Base-by-base conservation (phyloP, 1,140 invertebrate species). In the Antheraea mylitta region DNA sequence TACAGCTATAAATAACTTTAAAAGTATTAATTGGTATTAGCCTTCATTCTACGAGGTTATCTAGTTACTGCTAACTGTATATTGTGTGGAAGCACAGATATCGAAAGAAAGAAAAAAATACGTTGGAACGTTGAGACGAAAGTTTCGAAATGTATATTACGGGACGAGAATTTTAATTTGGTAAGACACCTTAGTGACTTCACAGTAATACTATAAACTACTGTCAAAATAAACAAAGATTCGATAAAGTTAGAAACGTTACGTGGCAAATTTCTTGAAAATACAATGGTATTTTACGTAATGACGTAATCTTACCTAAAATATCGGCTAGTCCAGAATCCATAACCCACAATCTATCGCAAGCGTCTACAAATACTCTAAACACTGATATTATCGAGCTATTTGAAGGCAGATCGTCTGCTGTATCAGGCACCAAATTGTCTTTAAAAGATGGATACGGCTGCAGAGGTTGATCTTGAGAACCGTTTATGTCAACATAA, bases 281-380 rank as follows among this genome's bases (percentile, higher is more conserved):
- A 30, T 30, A 30, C 22, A 30, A 30, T 30, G 4, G 22, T 30
- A 30, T 30, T 30, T 30, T 30, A 22, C 18, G 7, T 9, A 53
- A 65, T 18, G 8, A 58, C 18, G 42, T 22, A 60, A 74, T 70
- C 67, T 93, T 87, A 77, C 94, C 96, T 58, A 95, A 87, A 82
- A 96, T 95, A 85, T 96, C 95, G 69, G 95, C 94, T 36, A 96
- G 80, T n/a, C 96, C 96, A 11, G 95, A 95, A 82, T 97, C 96
- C 79, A 96, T 92, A 36, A 95, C 95, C 96, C 96, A 97, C 10
- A 97, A 89, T 62, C 96, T 93, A 82, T 96, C 95, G 73, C 96
- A 96, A 2, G 91, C 90, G 83, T 97, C 96, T 16, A 95, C 93
- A 72, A 85, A 93, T 10, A 94, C 84, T 68, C 95, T 93, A 78